These are phyloP conservation scores for Nanger granti DNA, from an alignment of 2,113 vertebrate species.

Conservation along the genomic window DNA sequence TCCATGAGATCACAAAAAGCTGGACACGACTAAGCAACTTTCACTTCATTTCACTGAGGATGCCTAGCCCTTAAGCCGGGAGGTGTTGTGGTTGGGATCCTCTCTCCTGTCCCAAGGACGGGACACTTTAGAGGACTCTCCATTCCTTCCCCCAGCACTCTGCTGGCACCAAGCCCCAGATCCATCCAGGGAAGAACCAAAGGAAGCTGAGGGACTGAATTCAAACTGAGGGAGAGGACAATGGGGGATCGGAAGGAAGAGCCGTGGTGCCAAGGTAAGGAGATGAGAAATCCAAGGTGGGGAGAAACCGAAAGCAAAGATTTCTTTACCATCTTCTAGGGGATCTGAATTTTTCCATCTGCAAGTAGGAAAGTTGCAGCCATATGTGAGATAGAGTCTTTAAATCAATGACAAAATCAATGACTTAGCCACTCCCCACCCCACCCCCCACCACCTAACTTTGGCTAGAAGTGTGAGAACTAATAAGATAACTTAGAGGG, in stretches of 20 bases:
- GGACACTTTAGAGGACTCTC: neutral
- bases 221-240: neutral
- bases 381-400: neutral
- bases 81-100: neutral
- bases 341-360: neutral
- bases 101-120: neutral
- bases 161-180: neutral
- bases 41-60: neutral
- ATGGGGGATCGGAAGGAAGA: neutral
- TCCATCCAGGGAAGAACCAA: neutral
- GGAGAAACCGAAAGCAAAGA: neutral
- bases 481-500: neutral
- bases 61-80: neutral
- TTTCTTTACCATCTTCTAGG: neutral
- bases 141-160: neutral
- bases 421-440: neutral
- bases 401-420: neutral
- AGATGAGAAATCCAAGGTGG: neutral
- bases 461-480: neutral
- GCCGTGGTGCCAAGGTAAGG: rapidly evolving
- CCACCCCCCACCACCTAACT: neutral
- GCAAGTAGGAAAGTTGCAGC: neutral
- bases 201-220: neutral
- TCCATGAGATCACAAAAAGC: neutral
- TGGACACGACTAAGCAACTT: neutral